Evolutionary conservation across 2,888 invertebrate genomes (phyloP), one percentile per base, ranked within the genome.

Genomic region (Cheilosia vernalis): DNA sequence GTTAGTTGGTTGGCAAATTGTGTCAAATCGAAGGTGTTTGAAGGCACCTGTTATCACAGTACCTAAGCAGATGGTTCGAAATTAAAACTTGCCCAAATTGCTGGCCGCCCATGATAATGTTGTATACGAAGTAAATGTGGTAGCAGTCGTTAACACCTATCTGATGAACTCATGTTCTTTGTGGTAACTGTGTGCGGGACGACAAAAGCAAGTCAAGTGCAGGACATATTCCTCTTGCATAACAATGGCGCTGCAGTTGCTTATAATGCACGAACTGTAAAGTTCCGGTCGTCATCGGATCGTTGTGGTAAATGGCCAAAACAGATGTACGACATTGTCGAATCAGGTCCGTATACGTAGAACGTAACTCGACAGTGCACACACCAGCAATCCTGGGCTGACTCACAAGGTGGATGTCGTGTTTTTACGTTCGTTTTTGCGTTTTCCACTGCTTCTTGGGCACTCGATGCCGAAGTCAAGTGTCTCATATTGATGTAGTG

Each of bases 271-370:
- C 24, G 72, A 17, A 72, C 77, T 64, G 74, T 70, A 66, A 47
- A 80, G 84, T 84, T 79, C 84, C 84, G 80, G 74, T 78, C 67
- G 79, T 84, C 72, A 58, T 69, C 21, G 53, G 44, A 74, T 73
- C 72, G 27, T 53, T 74, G 69, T 66, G 49, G 66, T 51, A 51
- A 21, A 66, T 69, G 83, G 83, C 61, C 64, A 84, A 21, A 21
- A 84, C 74, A 80, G 64, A 84, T 84, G 79, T 74, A 84, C 74
- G 66, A 74, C 74, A 80, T 61, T 79, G 80, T 60, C 80, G 58
- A 83, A 61, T 56, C 53, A 5, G 44, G 44, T 73, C 63, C 44
- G 17, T 73, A 47, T 37, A 24, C 15, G 55, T 27, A 27, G 6
- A 27, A 30, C 30, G 30, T 30, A 30, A 9, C 30, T 30, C 9